Base-by-base conservation (phyloP, 2,888 invertebrate species). In the Epirrhoe tristata region DNA sequence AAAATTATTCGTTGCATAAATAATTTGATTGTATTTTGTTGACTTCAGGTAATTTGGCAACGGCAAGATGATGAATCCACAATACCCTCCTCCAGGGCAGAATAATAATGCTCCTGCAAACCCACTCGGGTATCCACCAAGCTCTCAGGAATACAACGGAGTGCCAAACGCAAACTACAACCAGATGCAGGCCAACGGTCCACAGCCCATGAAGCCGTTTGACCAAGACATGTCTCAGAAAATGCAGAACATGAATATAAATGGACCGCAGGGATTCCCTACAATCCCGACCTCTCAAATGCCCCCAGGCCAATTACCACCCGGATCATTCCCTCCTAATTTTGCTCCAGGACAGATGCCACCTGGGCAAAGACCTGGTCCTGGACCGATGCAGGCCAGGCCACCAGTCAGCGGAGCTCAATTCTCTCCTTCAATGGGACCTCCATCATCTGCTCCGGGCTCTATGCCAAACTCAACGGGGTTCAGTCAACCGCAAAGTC, bases 21-120 rank as follows among this genome's bases (percentile, higher is more conserved):
- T 51, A 52, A 8, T 12, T 53, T 51, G 39, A 65, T 56, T 58
- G 59, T 64, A 55, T 24, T 36, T 58, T 54, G 16, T 58, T 53
- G 4, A 54, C 82, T 83, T n/a, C 77, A 89, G 89, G 82, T 76
- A 72, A 69, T 61, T 70, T 77, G 86, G 87, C 86, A 85, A 78
- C 74, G 78, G 73, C 70, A 86, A 76, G 64, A 91, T 90, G 91
- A 94, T 94, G 93, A 93, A 93, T 78, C 92, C 93, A 58, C 93
- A 93, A 71, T 93, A 89, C 74, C 83, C 88, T 69, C 90, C 92
- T 24, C 91, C 92, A 34, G 93, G 93, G 63, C 91, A 89, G 74
- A 93, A 92, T 69, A 93, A 93, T 69, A 93, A 93, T 77, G 82
- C 88, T 67, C 93, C 92, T 50, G 82, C 59, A 63, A 93, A 93